Conservation (phyloP, 2,113 vertebrate species). For the Tursiops truncatus region DNA sequence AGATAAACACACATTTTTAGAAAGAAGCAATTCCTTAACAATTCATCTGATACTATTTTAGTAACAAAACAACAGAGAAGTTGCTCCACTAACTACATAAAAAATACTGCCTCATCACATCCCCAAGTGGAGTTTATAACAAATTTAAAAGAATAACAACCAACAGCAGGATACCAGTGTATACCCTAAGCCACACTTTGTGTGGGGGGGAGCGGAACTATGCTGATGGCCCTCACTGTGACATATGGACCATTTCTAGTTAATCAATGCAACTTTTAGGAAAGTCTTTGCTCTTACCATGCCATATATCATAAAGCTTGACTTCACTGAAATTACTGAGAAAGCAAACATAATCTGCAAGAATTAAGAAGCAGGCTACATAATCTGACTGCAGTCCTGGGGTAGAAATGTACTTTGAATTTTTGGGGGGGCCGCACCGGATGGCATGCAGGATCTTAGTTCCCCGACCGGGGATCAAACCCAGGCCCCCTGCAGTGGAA, state of each 20-base stretch:
- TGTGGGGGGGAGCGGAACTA: neutral
- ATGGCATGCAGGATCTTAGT: neutral
- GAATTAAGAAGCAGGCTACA: neutral
- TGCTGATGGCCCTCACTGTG: neutral
- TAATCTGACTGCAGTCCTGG: neutral
- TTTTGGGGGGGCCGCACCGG: neutral
- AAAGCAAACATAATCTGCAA: neutral
- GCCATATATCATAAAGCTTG: neutral
- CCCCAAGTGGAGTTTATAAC: neutral
- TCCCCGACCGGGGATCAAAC: neutral
- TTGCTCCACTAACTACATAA: neutral
- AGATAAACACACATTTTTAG: constrained; percentile 72
- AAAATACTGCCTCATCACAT: neutral
- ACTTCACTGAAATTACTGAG: neutral
- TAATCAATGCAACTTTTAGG: constrained; percentile 33
- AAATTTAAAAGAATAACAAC: neutral
- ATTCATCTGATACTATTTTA: constrained; percentile 64
- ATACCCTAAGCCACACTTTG: neutral
- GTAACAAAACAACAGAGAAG: constrained; percentile 26
- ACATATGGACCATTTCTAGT: constrained; percentile 52
- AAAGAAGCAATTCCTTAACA: constrained; percentile 55
- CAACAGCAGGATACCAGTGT: neutral
- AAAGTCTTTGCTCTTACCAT: neutral
- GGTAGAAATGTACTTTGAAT: neutral
- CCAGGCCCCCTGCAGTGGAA: neutral